A percentile compares a stretch with the other conserved stretches of the same genome.
phyloP scores from a whole-genome alignment of 1,140 invertebrate species.

The Homalodisca vitripennis region DNA sequence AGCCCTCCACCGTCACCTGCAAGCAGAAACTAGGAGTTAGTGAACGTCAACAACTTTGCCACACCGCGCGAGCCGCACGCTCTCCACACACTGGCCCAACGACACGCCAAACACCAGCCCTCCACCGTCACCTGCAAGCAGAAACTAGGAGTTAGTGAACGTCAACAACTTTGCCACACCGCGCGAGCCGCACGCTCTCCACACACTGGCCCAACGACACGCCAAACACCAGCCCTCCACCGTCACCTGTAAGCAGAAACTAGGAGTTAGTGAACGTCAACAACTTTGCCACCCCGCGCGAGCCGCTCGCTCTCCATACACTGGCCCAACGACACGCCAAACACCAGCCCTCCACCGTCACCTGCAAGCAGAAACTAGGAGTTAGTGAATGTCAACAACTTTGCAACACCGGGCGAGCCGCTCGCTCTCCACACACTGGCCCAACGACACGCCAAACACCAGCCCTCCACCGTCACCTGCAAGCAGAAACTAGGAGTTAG shows the following conservation, averaged over 20 bases:
- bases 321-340: conserved; percentile 76
- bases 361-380: too few relatives aligned
- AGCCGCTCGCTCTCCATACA: conserved; percentile 73
- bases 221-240: conserved; percentile 72
- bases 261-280: too few relatives aligned
- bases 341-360: conserved; percentile 65
- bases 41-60: too few relatives aligned
- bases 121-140: conserved; percentile 36
- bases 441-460: conserved; percentile 81
- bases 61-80: conserved; percentile 56
- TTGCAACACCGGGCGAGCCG: conserved; percentile 41
- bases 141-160: too few relatives aligned
- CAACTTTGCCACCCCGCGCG: too few relatives aligned
- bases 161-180: too few relatives aligned
- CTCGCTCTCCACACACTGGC: conserved; percentile 80
- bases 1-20: conserved; percentile 51
- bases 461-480: conserved; percentile 51
- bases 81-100: conserved; percentile 74
- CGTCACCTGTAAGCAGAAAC: conserved; percentile 3
- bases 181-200: conserved; percentile 61
- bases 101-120: conserved; percentile 81
- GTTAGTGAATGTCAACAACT: too few relatives aligned
- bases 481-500: too few relatives aligned
- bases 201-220: conserved; percentile 78
- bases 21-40: too few relatives aligned